phyloP scores from a whole-genome alignment of 1,140 invertebrate genomes.

The Drosophila bocqueti region DNA sequence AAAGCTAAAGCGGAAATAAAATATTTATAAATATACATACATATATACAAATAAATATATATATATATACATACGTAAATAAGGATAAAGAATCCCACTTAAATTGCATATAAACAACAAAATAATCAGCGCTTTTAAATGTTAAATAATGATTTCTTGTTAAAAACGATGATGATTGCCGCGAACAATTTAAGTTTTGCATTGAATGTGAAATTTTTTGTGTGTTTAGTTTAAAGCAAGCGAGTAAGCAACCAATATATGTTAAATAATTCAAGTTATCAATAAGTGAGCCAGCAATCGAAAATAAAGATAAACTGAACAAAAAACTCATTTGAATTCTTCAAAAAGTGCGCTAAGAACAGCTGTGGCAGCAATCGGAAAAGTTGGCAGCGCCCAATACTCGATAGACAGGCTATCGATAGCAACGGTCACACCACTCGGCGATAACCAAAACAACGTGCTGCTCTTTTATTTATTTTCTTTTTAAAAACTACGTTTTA shows the following conservation, averaged over 20 bases:
- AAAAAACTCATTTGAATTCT: constrained; percentile 6
- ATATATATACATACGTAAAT: constrained; percentile 55
- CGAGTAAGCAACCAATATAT: constrained; percentile 50
- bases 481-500: constrained; percentile 1
- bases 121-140: constrained; percentile 75
- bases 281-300: constrained; percentile 62
- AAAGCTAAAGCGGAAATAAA: constrained; percentile 49
- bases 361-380: background rate
- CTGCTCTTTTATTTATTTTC: constrained; percentile 6
- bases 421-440: background rate
- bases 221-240: constrained; percentile 60
- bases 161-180: constrained; percentile 47
- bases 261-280: constrained; percentile 55
- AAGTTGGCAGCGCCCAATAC: constrained; percentile 8
- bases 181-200: constrained; percentile 63
- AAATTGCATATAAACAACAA: constrained; percentile 57
- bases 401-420: constrained; percentile 3
- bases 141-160: constrained; percentile 76
- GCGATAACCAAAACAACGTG: constrained; percentile 66
- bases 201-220: constrained; percentile 65
- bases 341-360: background rate
- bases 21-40: constrained; percentile 54
- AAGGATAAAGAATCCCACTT: constrained; percentile 52
- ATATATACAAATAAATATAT: constrained; percentile 36
- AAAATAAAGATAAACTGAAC: constrained; percentile 43